A percentile compares a stretch with the other conserved stretches of the same genome.
Conservation (phyloP, 2,888 invertebrate genomes). For the Melipona bicolor region DNA sequence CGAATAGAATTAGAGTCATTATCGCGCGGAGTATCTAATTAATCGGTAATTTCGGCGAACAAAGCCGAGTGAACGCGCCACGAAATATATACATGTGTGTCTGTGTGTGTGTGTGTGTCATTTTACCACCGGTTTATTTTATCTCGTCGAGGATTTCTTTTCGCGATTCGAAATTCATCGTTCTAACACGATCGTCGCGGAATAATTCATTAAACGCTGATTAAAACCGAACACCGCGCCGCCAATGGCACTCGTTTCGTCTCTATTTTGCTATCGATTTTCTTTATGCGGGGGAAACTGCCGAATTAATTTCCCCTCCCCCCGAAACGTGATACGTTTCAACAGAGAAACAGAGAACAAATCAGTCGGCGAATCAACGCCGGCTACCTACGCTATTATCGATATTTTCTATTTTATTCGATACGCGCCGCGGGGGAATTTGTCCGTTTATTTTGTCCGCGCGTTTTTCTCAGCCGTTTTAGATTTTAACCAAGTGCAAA, state of each 20-base stretch:
- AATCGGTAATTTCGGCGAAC: constrained; percentile 5
- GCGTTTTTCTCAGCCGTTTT: neutral
- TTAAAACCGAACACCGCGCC: neutral
- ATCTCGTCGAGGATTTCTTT: neutral
- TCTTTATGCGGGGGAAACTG: neutral
- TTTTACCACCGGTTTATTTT: neutral
- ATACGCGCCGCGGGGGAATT: neutral
- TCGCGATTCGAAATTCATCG: neutral
- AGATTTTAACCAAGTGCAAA: neutral
- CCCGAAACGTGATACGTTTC: neutral
- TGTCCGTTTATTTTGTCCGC: neutral
- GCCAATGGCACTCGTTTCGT: constrained; percentile 2
- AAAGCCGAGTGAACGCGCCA: too few relatives aligned
- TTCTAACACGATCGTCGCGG: neutral
- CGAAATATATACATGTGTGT: too few relatives aligned
- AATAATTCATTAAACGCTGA: constrained; percentile 7
- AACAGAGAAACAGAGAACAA: neutral
- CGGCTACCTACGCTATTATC: neutral
- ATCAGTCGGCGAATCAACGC: neutral
- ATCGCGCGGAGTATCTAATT: constrained; percentile 27
- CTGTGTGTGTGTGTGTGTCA: too few relatives aligned
- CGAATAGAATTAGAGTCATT: neutral
- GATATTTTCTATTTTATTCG: neutral
- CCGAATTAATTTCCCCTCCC: neutral
- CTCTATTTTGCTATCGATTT: neutral